These are phyloP conservation scores for Ramphastos sulfuratus DNA, from an alignment of 2,113 vertebrate genomes.

Conservation along the genomic window DNA sequence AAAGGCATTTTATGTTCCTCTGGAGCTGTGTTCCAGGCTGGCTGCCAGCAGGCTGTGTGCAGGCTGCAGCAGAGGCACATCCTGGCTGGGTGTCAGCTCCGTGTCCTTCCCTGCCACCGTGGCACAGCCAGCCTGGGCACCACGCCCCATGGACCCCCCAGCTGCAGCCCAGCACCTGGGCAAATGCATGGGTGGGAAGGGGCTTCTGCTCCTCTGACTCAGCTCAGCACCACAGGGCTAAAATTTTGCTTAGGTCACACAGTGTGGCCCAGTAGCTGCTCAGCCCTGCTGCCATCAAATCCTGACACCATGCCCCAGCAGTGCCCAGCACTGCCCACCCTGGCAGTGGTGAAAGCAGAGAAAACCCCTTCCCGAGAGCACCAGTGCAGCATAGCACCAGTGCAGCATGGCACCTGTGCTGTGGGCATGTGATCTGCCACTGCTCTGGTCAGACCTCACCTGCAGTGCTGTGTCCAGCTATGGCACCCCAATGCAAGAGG, in stretches of 20 bases:
- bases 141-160: neutral
- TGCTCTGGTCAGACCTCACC: too few relatives aligned
- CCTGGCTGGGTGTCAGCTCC: neutral
- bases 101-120: neutral
- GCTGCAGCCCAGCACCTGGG: neutral
- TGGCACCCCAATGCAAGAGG: too few relatives aligned
- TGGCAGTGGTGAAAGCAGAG: accelerated
- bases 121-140: neutral
- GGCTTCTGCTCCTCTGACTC: neutral
- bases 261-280: accelerated
- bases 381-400: neutral
- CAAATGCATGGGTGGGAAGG: neutral
- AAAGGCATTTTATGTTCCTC: neutral
- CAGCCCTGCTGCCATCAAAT: neutral
- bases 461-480: too few relatives aligned
- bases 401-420: neutral
- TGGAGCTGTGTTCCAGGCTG: neutral
- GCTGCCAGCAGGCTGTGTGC: slow-evolving; percentile 3
- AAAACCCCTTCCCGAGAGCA: accelerated
- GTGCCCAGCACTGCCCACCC: accelerated
- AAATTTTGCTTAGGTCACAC: neutral
- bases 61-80: neutral
- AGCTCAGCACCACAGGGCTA: neutral
- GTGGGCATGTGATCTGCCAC: neutral
- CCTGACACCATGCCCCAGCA: accelerated